These are phyloP conservation scores for Botia kubotai DNA, from an alignment of 2,797 vertebrate species.

Conservation along the genomic window DNA sequence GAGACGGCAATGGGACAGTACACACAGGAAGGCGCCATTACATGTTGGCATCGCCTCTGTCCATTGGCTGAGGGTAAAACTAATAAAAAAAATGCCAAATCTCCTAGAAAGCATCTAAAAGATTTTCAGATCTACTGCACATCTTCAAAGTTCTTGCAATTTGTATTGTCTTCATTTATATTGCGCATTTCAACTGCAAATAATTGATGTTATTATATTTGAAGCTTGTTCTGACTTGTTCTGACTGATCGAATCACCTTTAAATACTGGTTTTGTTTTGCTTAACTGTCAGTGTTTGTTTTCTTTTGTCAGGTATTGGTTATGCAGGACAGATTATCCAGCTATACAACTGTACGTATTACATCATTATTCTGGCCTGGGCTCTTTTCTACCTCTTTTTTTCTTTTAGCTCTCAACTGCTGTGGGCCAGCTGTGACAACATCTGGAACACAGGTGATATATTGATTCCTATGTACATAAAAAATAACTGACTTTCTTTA, in stretches of 20 bases:
- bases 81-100: slow-evolving; percentile 32
- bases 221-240: no score
- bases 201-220: no score
- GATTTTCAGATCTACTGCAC: no score
- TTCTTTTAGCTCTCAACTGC: slow-evolving; percentile 76
- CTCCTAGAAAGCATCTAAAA: not conserved
- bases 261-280: no score
- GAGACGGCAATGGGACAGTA: slow-evolving; percentile 77
- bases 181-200: no score
- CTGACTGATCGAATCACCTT: no score
- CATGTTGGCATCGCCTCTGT: slow-evolving; percentile 75
- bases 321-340: slow-evolving; percentile 74
- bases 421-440: slow-evolving; percentile 76
- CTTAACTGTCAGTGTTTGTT: no score
- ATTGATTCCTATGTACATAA: not conserved
- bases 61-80: slow-evolving; percentile 71
- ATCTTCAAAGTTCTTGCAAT: no score
- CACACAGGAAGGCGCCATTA: slow-evolving; percentile 75
- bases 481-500: not conserved
- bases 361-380: slow-evolving; percentile 79
- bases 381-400: slow-evolving; percentile 75
- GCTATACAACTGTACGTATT: slow-evolving; percentile 73
- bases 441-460: slow-evolving; percentile 73
- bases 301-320: slow-evolving; percentile 60
- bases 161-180: no score